phyloP scores from a whole-genome alignment of 2,113 vertebrate genomes.

The Perca schrenkii region DNA sequence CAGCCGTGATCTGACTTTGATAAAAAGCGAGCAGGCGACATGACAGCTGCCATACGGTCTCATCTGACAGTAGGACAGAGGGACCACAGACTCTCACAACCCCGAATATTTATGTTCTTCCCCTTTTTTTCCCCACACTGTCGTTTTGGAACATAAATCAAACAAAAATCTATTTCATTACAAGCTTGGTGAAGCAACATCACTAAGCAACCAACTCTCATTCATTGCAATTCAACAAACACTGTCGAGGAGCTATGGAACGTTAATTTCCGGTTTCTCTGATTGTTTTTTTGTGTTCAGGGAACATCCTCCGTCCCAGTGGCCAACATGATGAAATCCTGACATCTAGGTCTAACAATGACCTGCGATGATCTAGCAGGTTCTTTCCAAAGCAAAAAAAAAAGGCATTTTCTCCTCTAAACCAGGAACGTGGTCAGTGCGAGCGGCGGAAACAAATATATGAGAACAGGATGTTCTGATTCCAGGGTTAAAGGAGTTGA shows the following conservation, averaged over 20 bases:
- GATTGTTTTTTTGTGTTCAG: background rate
- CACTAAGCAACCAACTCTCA: too few species aligned
- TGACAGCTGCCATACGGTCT: constrained; percentile 71
- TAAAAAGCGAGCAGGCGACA: constrained; percentile 46
- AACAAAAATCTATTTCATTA: too few species aligned
- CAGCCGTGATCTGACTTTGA: constrained; percentile 62
- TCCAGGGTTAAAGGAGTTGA: constrained; percentile 33
- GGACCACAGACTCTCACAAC: constrained; percentile 5
- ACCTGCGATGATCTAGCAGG: background rate
- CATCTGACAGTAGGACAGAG: constrained; percentile 59
- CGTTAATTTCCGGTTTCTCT: background rate
- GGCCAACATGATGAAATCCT: background rate
- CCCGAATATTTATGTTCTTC: too few species aligned
- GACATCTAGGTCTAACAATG: background rate
- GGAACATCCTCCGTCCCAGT: background rate
- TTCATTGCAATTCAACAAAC: too few species aligned
- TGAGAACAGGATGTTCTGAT: constrained; percentile 52
- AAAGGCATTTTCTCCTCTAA: background rate
- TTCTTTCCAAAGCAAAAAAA: background rate
- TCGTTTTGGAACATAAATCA: too few species aligned
- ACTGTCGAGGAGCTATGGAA: too few species aligned
- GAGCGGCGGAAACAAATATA: background rate
- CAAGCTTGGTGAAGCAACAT: too few species aligned
- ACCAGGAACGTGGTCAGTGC: background rate
- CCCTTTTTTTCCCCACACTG: too few species aligned